These are phyloP conservation scores for Drosophila hydei DNA, from an alignment of 1,140 invertebrate genomes.

Conservation along the genomic window DNA sequence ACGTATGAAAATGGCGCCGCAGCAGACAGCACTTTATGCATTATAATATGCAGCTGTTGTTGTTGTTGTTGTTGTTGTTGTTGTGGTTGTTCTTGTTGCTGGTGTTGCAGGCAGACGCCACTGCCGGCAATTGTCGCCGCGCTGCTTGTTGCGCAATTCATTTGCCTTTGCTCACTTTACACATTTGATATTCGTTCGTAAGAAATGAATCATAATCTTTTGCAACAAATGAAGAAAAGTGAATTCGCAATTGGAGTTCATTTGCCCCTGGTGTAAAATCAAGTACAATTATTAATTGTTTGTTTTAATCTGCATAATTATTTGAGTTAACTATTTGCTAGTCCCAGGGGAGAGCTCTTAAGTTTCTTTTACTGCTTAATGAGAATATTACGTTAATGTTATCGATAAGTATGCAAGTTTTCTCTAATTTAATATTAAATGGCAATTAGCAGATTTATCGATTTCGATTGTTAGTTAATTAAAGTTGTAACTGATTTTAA, in stretches of 20 bases:
- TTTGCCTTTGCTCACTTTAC: slow-evolving; percentile 10
- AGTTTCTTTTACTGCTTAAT: too few relatives aligned
- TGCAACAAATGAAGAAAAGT: not conserved
- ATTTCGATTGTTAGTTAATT: too few relatives aligned
- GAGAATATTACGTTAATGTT: too few relatives aligned
- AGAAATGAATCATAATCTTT: slow-evolving; percentile 34
- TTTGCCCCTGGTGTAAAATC: slow-evolving; percentile 2
- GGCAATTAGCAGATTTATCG: too few relatives aligned
- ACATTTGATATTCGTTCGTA: slow-evolving; percentile 18
- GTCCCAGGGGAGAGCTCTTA: too few relatives aligned
- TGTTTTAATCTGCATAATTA: not conserved
- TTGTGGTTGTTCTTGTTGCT: slow-evolving; percentile 15
- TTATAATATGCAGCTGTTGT: slow-evolving; percentile 49
- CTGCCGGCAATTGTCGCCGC: slow-evolving; percentile 1
- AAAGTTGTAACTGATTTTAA: too few relatives aligned
- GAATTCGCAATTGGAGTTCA: not conserved
- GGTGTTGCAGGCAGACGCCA: slow-evolving; percentile 28
- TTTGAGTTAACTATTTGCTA: not conserved
- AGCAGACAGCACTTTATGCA: slow-evolving; percentile 46
- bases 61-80: slow-evolving; percentile 16
- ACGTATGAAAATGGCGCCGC: slow-evolving; percentile 37
- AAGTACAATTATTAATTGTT: not conserved
- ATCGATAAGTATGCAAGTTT: too few relatives aligned
- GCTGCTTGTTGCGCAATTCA: slow-evolving; percentile 26
- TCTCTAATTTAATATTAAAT: too few relatives aligned